Evolutionary conservation across 1,140 invertebrate species (phyloP).

Genomic region (Leptonema lineaticorne): DNA sequence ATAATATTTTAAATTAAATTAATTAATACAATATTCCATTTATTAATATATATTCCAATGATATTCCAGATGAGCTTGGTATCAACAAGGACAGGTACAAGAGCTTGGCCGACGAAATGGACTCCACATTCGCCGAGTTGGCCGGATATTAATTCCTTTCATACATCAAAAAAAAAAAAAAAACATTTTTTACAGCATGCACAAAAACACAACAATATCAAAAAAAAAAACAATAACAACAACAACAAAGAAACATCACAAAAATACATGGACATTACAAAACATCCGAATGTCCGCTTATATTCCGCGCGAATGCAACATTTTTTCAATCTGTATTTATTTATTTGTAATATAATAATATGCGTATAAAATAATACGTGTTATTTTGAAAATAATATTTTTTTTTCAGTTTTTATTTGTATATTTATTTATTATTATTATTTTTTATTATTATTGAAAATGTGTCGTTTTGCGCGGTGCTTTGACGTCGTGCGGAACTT

Average conservation of each 20-base stretch:
- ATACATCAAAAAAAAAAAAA: slow-evolving; percentile 1
- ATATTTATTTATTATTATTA: too few species aligned
- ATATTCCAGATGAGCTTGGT: slow-evolving; percentile 86
- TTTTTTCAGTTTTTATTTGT: too few species aligned
- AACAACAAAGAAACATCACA: too few species aligned
- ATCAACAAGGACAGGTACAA: slow-evolving; percentile 99
- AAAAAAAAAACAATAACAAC: too few species aligned
- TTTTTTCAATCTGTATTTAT: slow-evolving; percentile 15
- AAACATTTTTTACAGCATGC: neutral
- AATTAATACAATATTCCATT: neutral
- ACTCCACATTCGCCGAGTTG: slow-evolving; percentile 96
- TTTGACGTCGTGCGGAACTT: too few species aligned
- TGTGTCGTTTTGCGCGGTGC: too few species aligned
- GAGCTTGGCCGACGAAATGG: slow-evolving; percentile 92
- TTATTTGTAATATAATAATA: too few species aligned
- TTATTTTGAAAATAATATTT: too few species aligned
- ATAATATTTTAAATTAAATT: neutral
- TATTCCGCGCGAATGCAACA: slow-evolving; percentile 10
- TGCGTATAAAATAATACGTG: too few species aligned
- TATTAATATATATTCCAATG: neutral
- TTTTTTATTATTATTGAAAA: too few species aligned
- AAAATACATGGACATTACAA: too few species aligned
- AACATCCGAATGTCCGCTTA: too few species aligned
- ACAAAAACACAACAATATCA: neutral
- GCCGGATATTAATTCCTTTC: slow-evolving; percentile 72